Evolutionary conservation across 2,797 vertebrate species (phyloP).

Genomic region (Onychomys leucogaster): DNA sequence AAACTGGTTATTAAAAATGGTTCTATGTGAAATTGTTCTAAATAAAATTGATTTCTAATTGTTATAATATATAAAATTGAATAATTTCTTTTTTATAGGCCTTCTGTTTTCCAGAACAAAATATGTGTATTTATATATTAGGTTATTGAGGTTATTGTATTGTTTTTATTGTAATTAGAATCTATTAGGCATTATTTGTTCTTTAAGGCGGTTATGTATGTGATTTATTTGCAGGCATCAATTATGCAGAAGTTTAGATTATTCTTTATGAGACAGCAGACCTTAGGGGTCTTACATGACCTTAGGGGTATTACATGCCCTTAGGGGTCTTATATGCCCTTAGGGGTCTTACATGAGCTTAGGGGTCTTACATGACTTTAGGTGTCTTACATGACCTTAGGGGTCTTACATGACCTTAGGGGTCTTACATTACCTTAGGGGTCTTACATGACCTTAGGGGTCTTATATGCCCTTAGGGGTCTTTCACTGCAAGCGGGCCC

Average conservation of each 20-base stretch:
- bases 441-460: not conserved
- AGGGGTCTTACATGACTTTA: not conserved
- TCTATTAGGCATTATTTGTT: slow-evolving; percentile 38
- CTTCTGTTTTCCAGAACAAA: slow-evolving; percentile 59
- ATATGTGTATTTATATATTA: not conserved
- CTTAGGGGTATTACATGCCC: not conserved
- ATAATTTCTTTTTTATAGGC: not conserved
- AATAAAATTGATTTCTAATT: slow-evolving; percentile 66
- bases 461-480: no score
- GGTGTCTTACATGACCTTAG: no score
- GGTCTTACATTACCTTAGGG: no score
- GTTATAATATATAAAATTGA: slow-evolving; percentile 40
- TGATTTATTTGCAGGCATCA: slow-evolving; percentile 32
- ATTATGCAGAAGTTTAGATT: slow-evolving; percentile 36
- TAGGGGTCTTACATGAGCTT: not conserved
- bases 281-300: not conserved
- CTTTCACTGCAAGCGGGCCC: not conserved
- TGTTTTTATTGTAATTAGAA: slow-evolving; percentile 4
- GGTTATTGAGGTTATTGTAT: slow-evolving; percentile 36
- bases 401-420: no score
- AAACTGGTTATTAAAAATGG: slow-evolving; percentile 35
- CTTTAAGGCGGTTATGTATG: slow-evolving; percentile 58
- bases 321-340: not conserved
- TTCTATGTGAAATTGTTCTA: slow-evolving; percentile 58
- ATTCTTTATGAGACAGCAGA: slow-evolving; percentile 28